Base-by-base conservation (phyloP, 2,888 invertebrate species). In the Tachina lurida region DNA sequence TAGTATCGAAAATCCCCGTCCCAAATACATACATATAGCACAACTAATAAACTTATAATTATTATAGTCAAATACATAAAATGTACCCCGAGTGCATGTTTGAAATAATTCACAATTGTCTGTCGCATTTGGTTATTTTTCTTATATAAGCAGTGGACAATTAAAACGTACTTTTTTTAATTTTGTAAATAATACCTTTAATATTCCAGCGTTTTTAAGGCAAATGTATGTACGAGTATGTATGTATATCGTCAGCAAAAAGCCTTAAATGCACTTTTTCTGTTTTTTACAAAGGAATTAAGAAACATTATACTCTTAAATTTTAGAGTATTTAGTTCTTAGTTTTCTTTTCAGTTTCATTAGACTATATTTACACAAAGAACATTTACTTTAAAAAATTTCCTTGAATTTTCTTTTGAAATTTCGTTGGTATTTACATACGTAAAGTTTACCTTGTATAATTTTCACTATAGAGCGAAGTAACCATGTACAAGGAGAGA, bases 11-110 rank as follows among this genome's bases (percentile, higher is more conserved):
- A 71, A 19, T 39, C 71, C 70, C 52, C 54, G 63, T 71, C 54
- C 31, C 8, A 43, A 62, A 60, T 60, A n/a, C 19, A 60, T 60
- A n/a, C 19, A 22, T 19, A 49, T 62, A 5, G n/a, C 17, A 12
- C 45, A 45, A 71, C 43, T n/a, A 17, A 17, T 19, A 31, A 31
- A 79, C 31, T 47, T 65, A 22, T 79, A 79, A 79, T 79, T 79
- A 73, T 56, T 65, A 17, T 47, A 73, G 63, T 63, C 65, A 78
- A 78, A 68, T 68, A 49, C 31, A 12, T 43, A 3, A n/a, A 58
- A 49, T 41, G 15, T 41, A 49, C 41, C 31, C 8, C 13, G 15
- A 49, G 41, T 73, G 73, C 63, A 79, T 71, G 77, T 78, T 63
- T 63, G 39, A 41, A 43, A 47, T 73, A 80, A 63, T 52, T 62